Evolutionary conservation across 2,888 invertebrate genomes (phyloP).

Genomic region (Crossocerus cetratus): DNA sequence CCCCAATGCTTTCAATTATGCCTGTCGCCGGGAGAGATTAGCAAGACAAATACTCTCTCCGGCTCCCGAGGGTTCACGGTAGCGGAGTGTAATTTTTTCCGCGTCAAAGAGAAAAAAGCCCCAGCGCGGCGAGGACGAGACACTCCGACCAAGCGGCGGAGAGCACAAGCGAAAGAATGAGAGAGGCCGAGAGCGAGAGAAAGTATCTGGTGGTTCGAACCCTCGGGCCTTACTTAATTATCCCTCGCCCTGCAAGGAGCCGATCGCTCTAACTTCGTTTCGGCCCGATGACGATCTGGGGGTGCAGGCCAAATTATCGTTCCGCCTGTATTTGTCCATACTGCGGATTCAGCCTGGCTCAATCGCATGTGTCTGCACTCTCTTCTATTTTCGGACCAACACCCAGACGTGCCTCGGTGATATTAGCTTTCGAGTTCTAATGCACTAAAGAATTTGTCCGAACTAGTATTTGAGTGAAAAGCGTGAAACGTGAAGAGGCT

Average conservation of each 20-base stretch:
- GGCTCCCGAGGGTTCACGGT: conserved; percentile 25
- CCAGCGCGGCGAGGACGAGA: conserved; percentile 1
- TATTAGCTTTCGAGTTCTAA: too few species aligned
- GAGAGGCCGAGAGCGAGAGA: neutral
- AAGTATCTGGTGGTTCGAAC: conserved; percentile 25
- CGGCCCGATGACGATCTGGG: conserved; percentile 56
- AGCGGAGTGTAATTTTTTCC: conserved; percentile 56
- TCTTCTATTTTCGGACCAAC: neutral
- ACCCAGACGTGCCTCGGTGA: neutral
- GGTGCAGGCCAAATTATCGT: conserved; percentile 61
- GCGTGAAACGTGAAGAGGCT: too few species aligned
- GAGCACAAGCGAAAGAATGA: neutral
- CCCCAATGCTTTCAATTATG: conserved; percentile 59
- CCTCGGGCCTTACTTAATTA: conserved; percentile 72
- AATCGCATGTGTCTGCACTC: neutral
- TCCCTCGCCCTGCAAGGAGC: conserved; percentile 63
- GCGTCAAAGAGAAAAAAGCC: conserved; percentile 30
- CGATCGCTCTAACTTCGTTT: conserved; percentile 70
- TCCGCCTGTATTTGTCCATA: conserved; percentile 62
- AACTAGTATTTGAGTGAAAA: too few species aligned
- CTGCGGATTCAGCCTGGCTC: conserved; percentile 34
- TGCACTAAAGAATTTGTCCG: too few species aligned
- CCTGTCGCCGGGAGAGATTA: conserved; percentile 60
- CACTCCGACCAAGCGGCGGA: too few species aligned
- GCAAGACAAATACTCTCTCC: conserved; percentile 50